Percentiles rank a stretch among this genome's conserved stretches.
phyloP scores from a whole-genome alignment of 2,888 invertebrate genomes.

The Azorinus chamasolen region DNA sequence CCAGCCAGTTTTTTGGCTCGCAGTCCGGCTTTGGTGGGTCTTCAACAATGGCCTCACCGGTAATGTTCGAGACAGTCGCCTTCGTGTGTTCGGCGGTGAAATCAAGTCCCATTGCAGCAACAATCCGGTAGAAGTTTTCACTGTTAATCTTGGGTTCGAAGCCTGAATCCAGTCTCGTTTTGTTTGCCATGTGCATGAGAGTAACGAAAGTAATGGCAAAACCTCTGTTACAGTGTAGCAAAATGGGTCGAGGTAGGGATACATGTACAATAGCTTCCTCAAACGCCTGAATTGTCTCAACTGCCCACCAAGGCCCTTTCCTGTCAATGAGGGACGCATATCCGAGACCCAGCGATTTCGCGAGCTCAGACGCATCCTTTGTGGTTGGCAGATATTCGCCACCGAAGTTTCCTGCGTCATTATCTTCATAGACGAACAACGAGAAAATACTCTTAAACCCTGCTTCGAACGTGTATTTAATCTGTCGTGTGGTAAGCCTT shows the following conservation, averaged over 20 bases:
- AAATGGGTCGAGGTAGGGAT: conserved; percentile 55
- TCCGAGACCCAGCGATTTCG: no score
- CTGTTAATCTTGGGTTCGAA: neutral
- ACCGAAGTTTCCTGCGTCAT: conserved; percentile 2
- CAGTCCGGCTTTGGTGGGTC: conserved; percentile 4
- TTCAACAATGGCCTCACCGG: neutral
- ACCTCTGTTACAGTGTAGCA: conserved; percentile 73
- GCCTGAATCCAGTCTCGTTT: neutral
- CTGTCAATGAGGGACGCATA: no score
- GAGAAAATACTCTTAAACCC: conserved; percentile 21
- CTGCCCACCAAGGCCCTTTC: no score
- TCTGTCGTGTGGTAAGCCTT: conserved; percentile 8
- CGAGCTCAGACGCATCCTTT: neutral
- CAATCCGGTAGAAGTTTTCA: neutral
- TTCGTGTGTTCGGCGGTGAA: conserved; percentile 3
- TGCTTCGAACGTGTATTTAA: conserved; percentile 13
- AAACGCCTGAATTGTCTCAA: no score
- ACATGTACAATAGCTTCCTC: no score
- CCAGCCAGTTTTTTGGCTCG: neutral
- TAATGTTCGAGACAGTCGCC: neutral
- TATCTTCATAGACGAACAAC: neutral
- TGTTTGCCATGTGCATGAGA: conserved; percentile 3
- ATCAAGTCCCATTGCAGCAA: conserved; percentile 12
- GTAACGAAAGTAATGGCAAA: conserved; percentile 61
- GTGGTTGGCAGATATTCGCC: conserved; percentile 6